Conservation (phyloP, 2,113 vertebrate species). For the Cyrtonyx montezumae region DNA sequence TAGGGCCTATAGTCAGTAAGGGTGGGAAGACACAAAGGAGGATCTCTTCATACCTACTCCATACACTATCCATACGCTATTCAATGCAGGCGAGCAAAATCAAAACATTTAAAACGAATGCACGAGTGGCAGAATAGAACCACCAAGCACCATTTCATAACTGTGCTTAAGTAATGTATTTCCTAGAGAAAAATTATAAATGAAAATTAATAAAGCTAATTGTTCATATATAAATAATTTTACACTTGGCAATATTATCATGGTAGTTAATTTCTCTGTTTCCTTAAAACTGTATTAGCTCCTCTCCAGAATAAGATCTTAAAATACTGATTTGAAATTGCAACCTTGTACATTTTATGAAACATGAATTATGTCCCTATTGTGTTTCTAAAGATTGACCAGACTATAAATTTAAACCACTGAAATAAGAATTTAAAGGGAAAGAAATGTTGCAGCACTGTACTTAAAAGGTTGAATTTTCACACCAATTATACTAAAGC, state of each 20-base stretch:
- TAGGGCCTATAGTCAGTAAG: not conserved
- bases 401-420: not conserved
- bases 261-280: conserved; percentile 28
- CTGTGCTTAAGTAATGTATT: not conserved
- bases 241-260: not conserved
- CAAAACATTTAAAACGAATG: not conserved
- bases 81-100: not conserved
- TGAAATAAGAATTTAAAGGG: not conserved
- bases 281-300: conserved; percentile 11
- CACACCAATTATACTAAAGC: not conserved
- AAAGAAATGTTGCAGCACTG: not conserved
- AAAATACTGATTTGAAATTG: conserved; percentile 1
- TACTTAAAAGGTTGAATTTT: not conserved
- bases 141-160: not conserved
- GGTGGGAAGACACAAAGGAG: not conserved
- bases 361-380: not conserved
- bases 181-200: not conserved
- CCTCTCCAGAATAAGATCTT: conserved; percentile 18
- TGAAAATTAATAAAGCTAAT: not conserved
- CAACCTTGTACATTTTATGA: not conserved
- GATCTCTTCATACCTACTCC: not conserved
- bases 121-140: not conserved
- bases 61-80: not conserved
- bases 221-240: conserved; percentile 20
- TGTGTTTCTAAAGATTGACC: conserved; percentile 1